Conservation (phyloP, 2,797 vertebrate genomes). For the Helarctos malayanus region DNA sequence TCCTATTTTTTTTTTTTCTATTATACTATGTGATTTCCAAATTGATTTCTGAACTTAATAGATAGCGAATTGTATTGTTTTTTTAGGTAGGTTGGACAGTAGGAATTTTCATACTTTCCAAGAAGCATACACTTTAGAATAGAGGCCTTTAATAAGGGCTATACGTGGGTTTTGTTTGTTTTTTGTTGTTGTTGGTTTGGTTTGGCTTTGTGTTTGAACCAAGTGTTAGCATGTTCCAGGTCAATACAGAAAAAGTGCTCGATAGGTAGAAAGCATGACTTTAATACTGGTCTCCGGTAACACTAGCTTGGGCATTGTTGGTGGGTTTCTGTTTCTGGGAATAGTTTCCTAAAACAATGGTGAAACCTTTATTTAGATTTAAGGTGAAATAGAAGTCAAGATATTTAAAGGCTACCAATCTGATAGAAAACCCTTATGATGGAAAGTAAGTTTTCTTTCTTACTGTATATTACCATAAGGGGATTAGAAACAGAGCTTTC, state of each 20-base stretch:
- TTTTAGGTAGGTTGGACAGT: background rate
- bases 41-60: slow-evolving; percentile 47
- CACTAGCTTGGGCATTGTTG: background rate
- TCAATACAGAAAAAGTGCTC: background rate
- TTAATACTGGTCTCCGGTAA: background rate
- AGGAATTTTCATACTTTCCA: slow-evolving; percentile 31
- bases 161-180: no score
- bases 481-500: slow-evolving; percentile 68
- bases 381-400: slow-evolving; percentile 28
- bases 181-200: background rate
- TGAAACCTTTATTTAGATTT: slow-evolving; percentile 47
- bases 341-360: slow-evolving; percentile 13
- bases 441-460: slow-evolving; percentile 72
- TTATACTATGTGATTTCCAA: background rate
- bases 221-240: background rate
- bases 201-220: slow-evolving; percentile 50
- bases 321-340: slow-evolving; percentile 35
- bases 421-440: slow-evolving; percentile 53
- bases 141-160: slow-evolving; percentile 7
- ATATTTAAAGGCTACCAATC: background rate
- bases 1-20: background rate
- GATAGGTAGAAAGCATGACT: background rate
- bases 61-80: slow-evolving; percentile 2
- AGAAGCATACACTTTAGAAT: slow-evolving; percentile 11
- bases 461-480: slow-evolving; percentile 46